Conservation (phyloP, 2,113 vertebrate genomes). For the Ramphastos sulfuratus region DNA sequence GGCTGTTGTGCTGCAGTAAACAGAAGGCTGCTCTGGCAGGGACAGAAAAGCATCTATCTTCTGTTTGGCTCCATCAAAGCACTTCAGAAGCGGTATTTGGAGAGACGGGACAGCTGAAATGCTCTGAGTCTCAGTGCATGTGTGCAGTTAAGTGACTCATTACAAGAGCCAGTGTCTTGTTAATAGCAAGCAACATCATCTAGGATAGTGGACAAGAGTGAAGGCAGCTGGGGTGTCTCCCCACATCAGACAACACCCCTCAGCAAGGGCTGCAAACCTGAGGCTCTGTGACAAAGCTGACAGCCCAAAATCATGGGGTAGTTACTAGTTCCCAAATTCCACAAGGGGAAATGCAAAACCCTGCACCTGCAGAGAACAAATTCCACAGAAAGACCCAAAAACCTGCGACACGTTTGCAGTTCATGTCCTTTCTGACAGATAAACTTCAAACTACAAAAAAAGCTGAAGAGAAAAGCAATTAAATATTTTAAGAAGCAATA, state of each 20-base stretch:
- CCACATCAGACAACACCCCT: background rate
- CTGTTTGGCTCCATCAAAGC: background rate
- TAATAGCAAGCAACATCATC: background rate
- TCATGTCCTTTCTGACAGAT: rapidly evolving
- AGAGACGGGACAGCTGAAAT: background rate
- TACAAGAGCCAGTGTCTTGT: background rate
- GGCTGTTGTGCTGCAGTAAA: background rate
- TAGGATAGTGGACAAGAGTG: background rate
- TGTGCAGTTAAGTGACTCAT: background rate
- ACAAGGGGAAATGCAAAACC: background rate
- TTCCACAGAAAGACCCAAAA: background rate
- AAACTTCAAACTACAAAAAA: background rate
- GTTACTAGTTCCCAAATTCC: background rate
- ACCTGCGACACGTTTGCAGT: background rate
- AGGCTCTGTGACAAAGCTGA: background rate
- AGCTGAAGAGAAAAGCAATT: background rate
- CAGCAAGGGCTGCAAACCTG: background rate
- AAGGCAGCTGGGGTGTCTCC: background rate
- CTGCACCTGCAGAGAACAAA: background rate
- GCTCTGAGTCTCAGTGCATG: background rate
- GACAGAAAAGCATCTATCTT: background rate
- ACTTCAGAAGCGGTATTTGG: background rate
- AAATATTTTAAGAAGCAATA: background rate
- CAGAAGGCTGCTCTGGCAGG: background rate
- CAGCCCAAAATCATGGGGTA: background rate